phyloP scores from a whole-genome alignment of 2,113 vertebrate genomes.

The Pelodiscus sinensis region DNA sequence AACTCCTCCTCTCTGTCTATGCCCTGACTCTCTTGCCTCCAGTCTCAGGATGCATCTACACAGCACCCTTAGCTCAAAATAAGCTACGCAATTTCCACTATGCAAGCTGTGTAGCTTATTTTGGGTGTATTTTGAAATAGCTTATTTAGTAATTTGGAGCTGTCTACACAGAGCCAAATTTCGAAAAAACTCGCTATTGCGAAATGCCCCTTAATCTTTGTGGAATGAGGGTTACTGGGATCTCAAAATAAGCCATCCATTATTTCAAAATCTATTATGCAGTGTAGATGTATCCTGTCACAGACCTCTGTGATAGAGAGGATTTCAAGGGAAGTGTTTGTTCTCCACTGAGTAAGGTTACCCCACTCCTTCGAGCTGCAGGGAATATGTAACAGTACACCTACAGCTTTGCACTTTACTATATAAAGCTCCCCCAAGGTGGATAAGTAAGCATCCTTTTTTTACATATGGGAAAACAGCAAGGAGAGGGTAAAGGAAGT shows the following conservation, averaged over 20 bases:
- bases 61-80: too few species aligned
- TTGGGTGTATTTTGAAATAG: too few species aligned
- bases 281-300: too few species aligned
- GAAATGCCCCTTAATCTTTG: too few species aligned
- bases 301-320: not conserved
- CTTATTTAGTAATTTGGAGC: too few species aligned
- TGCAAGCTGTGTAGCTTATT: too few species aligned
- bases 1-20: not conserved
- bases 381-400: fast-evolving
- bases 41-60: not conserved
- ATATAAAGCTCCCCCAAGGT: not conserved
- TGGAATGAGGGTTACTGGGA: too few species aligned
- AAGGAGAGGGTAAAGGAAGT: not conserved
- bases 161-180: too few species aligned
- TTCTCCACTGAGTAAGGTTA: not conserved
- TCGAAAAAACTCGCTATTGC: too few species aligned
- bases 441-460: not conserved
- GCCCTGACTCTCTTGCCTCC: not conserved
- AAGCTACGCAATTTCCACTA: too few species aligned
- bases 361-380: not conserved
- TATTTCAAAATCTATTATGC: too few species aligned
- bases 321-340: not conserved
- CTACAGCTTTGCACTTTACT: not conserved
- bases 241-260: too few species aligned
- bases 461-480: not conserved